Base-by-base conservation (phyloP, 2,797 vertebrate genomes). In the Enteromius fasciolatus region DNA sequence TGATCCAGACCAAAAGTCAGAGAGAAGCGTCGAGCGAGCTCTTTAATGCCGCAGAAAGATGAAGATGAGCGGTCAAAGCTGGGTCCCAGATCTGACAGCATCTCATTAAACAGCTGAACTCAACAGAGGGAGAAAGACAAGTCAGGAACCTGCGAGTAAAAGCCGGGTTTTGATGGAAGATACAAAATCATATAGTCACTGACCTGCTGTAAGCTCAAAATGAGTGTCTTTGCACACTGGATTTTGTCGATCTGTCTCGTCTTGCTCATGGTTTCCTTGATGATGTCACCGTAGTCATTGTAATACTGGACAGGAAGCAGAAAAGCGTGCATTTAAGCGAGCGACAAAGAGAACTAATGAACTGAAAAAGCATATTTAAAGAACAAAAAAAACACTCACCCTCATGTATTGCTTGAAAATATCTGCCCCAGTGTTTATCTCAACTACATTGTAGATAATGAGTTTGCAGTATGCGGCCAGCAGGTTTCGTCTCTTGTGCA, bases 401-500 rank as follows among this genome's bases (percentile, higher is more conserved):
- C 98, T 96, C 98, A 99, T 99, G 90, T 99, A 99, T 93, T 99
- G 98, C 91, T 99, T 99, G 90, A 99, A 99, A 92, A 99, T 98
- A 92, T 99, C 98, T 0, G 98, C 98, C 78, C 97, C 98, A n/a
- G 98, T 98, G 87, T 96, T 98, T 96, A 99, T 99, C 89, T 99
- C 97, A 79, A 99, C 98, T 88, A 99, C 97, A 89, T 97, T 98
- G 92, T 97, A 99, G 87, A 99, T 98, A 93, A 99, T 99, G 80
- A 99, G 95, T 92, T 99, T 99, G 94, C 97, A 99, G 91, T 98
- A 99, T 81, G 97, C 98, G 85, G 98, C 97, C 83, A 99, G 95
- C 48, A 99, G 95, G 91, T 99, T 99, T 92, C 98, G 96, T 90
- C 98, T 97, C 94, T 99, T 99, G 93, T 99, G 98, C 90, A 99